These are phyloP conservation scores for Dendrolimus kikuchii DNA, from an alignment of 1,140 invertebrate genomes.

Conservation along the genomic window DNA sequence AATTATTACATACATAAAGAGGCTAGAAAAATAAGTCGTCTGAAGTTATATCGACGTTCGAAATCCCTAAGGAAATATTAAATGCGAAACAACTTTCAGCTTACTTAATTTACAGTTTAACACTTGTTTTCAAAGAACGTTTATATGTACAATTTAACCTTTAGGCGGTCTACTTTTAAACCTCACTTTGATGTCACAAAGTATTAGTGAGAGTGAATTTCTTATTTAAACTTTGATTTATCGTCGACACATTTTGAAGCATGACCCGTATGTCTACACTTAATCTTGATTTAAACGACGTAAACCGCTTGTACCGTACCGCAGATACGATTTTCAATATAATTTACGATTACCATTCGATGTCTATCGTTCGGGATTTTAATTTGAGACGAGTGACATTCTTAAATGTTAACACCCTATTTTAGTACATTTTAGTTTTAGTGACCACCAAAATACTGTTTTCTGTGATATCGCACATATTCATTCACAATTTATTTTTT, in stretches of 20 bases:
- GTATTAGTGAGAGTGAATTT: conserved; percentile 56
- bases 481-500: too few species aligned
- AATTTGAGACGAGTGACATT: conserved; percentile 1
- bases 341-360: conserved; percentile 53
- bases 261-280: conserved; percentile 44
- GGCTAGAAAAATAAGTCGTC: too few species aligned
- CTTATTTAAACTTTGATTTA: conserved; percentile 60
- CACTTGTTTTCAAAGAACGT: conserved; percentile 13
- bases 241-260: conserved; percentile 47
- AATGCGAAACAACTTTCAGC: conserved; percentile 7
- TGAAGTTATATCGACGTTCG: too few species aligned
- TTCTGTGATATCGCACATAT: too few species aligned
- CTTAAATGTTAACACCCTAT: too few species aligned
- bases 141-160: conserved; percentile 22
- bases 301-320: conserved; percentile 34
- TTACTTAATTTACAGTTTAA: conserved; percentile 18
- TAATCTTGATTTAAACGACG: conserved; percentile 61
- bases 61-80: neutral
- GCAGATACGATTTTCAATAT: conserved; percentile 44
- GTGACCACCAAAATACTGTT: too few species aligned
- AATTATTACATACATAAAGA: too few species aligned
- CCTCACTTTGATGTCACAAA: conserved; percentile 46
- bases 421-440: too few species aligned
- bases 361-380: conserved; percentile 24
- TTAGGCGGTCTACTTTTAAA: conserved; percentile 20